Conservation (phyloP, 2,113 vertebrate genomes). For the Trichomycterus rosablanca region DNA sequence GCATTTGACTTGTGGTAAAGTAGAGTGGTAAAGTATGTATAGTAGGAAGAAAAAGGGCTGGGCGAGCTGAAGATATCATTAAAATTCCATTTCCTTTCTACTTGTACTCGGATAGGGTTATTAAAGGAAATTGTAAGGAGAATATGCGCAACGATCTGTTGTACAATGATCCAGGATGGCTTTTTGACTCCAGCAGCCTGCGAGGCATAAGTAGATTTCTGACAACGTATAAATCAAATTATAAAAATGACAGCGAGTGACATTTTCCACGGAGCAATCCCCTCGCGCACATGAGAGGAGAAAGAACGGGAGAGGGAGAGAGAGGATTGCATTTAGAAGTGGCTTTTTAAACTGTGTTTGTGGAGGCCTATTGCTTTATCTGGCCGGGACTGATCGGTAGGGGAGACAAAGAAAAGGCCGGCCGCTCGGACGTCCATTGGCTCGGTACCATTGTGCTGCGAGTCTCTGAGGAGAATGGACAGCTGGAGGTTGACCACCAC, state of each 20-base stretch:
- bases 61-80: slow-evolving; percentile 38
- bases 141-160: slow-evolving; percentile 57
- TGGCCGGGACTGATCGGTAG: slow-evolving; percentile 23
- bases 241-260: slow-evolving; percentile 58
- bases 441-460: slow-evolving; percentile 27
- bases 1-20: slow-evolving; percentile 28
- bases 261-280: slow-evolving; percentile 49
- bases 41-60: slow-evolving; percentile 17
- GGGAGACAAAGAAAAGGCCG: slow-evolving; percentile 39
- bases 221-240: slow-evolving; percentile 59
- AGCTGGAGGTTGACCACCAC: slow-evolving; percentile 36
- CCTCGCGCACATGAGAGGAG: slow-evolving; percentile 16
- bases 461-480: slow-evolving; percentile 30
- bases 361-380: slow-evolving; percentile 34
- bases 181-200: slow-evolving; percentile 49
- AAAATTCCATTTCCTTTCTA: slow-evolving; percentile 49
- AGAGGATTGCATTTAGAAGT: slow-evolving; percentile 17
- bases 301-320: not conserved
- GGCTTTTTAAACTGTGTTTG: slow-evolving; percentile 29
- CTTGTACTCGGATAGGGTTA: slow-evolving; percentile 50
- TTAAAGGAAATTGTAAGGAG: slow-evolving; percentile 54
- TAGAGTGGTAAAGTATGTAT: slow-evolving; percentile 21
- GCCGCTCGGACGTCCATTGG: slow-evolving; percentile 20
- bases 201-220: slow-evolving; percentile 53
- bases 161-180: slow-evolving; percentile 51